Evolutionary conservation across 92 coral and sea anemone genomes (phyloP).

Genomic region (Phenganax subtilis): DNA sequence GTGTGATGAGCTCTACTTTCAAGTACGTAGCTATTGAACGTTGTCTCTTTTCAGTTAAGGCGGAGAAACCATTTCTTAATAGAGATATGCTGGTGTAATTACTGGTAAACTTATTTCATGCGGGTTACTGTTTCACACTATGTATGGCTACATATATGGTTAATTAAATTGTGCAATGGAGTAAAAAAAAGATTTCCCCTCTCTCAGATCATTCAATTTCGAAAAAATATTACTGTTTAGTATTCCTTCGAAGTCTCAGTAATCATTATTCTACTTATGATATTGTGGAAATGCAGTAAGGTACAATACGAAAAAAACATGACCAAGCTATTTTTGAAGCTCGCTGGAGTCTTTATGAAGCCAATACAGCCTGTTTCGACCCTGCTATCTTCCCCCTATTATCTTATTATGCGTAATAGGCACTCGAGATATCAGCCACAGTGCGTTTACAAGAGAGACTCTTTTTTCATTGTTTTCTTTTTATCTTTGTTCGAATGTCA

Average conservation of each 20-base stretch:
- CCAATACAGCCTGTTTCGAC: not conserved
- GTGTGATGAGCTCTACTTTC: no score
- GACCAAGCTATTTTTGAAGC: slow-evolving; percentile 9
- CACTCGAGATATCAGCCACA: slow-evolving; percentile 23
- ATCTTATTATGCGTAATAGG: not conserved
- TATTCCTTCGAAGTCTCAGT: not conserved
- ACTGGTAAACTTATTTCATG: no score
- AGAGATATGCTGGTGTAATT: no score
- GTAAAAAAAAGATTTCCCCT: not conserved
- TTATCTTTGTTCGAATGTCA: not conserved
- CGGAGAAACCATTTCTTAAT: no score
- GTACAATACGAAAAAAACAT: not conserved
- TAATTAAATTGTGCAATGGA: no score
- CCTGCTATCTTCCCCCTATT: not conserved
- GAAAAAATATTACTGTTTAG: not conserved
- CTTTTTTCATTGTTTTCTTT: slow-evolving; percentile 11
- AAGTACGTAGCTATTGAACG: no score
- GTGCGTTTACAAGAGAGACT: slow-evolving; percentile 25
- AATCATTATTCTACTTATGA: not conserved
- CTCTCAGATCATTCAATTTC: not conserved
- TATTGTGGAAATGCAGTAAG: not conserved
- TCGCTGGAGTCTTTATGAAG: not conserved
- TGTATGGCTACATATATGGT: no score
- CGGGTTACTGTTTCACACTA: no score
- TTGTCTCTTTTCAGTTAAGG: no score